Base-by-base conservation (phyloP, 1,140 invertebrate species). In the Capitella teleta region DNA sequence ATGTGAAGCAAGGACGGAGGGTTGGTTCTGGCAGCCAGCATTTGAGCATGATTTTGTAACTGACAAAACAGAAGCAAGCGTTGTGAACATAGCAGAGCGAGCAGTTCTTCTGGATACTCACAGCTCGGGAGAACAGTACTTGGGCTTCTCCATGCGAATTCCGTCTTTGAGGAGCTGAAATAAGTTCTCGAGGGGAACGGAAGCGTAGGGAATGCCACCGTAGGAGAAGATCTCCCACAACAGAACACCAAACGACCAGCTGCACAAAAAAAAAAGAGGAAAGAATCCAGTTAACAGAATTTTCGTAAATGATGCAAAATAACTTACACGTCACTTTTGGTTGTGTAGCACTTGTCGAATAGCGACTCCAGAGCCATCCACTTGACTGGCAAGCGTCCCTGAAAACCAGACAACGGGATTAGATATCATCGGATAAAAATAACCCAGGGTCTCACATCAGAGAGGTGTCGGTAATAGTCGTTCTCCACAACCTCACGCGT, bases 121-220 rank as follows among this genome's bases (percentile, higher is more conserved):
- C 36, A 57, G 43, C 38, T 57, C 50, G 23, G 26, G 16, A 2
- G 41, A n/a, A 26, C 49, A 45, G 23, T 40, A 34, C 18, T 32
- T 32, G 8, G 56, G 56, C 26, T 34, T 16, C 64, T 90, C 86
- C 89, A 95, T 91, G 57, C 90, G 76, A 61, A 87, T 80, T 2
- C 89, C 89, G 19, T 81, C 81, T 61, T 83, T 80, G 26, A 94
- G 72, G 49, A 88, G 77, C 60, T 88, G 81, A 61, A 85, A 84
- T 5, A 88, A 69, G 59, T 83, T 81, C 57, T 86, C 83, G 10
- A 84, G 78, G 44, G 47, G 36, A 21, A 57, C 45, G 12, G 56
- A 60, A 21, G 68, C 70, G 56, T 74, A 72, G 19, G 70, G 70
- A 23, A 61, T 71, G 23, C 64, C 72, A 16, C 72, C 70, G 21